These are phyloP conservation scores for Diarsia brunnea DNA, from an alignment of 2,888 invertebrate species.

Conservation along the genomic window DNA sequence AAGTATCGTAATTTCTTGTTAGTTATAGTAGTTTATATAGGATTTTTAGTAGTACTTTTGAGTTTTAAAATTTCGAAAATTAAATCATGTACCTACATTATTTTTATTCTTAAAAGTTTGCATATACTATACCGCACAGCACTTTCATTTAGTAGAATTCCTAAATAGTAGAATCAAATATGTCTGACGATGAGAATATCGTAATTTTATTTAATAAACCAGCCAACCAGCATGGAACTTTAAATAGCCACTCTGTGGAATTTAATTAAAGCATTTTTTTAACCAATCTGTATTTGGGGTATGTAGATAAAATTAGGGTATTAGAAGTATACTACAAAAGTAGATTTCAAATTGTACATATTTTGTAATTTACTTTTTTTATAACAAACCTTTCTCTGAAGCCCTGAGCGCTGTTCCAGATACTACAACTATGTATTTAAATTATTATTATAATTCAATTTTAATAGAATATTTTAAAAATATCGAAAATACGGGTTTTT, in stretches of 20 bases:
- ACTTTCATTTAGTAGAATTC: conserved; percentile 52
- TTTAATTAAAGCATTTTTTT: conserved; percentile 49
- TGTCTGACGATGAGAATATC: conserved; percentile 68
- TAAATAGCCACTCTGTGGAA: conserved; percentile 31
- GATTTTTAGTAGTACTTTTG: neutral
- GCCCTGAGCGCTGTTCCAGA: too few relatives aligned
- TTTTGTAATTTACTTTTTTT: neutral
- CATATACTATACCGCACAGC: conserved; percentile 17
- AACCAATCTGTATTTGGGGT: conserved; percentile 14
- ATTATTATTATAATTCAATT: too few relatives aligned
- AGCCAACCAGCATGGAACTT: conserved; percentile 48
- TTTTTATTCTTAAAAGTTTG: conserved; percentile 4
- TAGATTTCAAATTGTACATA: conserved; percentile 7
- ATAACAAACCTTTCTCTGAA: too few relatives aligned
- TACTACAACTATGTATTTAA: too few relatives aligned
- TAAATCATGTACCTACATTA: neutral
- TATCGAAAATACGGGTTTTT: too few relatives aligned
- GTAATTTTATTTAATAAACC: conserved; percentile 68
- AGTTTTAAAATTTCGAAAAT: too few relatives aligned
- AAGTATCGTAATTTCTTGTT: neutral
- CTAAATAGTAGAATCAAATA: conserved; percentile 66
- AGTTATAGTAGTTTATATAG: neutral
- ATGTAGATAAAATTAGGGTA: conserved; percentile 16
- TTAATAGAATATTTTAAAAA: too few relatives aligned
- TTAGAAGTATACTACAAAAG: neutral